These are phyloP conservation scores for Tuberolachnus salignus DNA, from an alignment of 2,888 invertebrate genomes.

Conservation along the genomic window DNA sequence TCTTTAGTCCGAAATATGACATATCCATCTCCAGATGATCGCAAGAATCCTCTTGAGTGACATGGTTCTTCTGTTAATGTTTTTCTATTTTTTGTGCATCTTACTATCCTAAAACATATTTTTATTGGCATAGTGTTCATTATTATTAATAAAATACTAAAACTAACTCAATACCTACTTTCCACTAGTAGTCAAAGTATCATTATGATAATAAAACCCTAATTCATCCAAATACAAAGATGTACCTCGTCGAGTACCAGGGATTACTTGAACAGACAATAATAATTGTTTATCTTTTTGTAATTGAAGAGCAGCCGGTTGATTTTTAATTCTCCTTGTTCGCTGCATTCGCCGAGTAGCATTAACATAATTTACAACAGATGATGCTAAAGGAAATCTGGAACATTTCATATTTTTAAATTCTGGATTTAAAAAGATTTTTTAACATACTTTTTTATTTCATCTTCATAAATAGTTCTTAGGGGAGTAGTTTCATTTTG, in stretches of 20 bases:
- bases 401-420: constrained; percentile 22
- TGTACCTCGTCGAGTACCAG: constrained; percentile 45
- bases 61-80: constrained; percentile 43
- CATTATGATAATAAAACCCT: constrained; percentile 51
- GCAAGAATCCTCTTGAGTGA: constrained; percentile 41
- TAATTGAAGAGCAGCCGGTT: constrained; percentile 1
- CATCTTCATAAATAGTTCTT: constrained; percentile 45
- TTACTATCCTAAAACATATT: constrained; percentile 27
- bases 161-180: constrained; percentile 21
- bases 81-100: constrained; percentile 51
- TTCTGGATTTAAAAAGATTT: neutral
- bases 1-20: constrained; percentile 50
- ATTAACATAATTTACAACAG: constrained; percentile 48
- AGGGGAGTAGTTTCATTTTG: constrained; percentile 42
- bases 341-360: constrained; percentile 49
- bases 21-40: constrained; percentile 50
- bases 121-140: neutral
- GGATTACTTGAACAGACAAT: constrained; percentile 48
- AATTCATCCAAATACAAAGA: constrained; percentile 51
- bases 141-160: neutral
- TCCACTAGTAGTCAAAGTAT: constrained; percentile 46
- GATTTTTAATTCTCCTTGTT: constrained; percentile 44
- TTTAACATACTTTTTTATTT: constrained; percentile 36
- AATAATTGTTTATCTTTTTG: constrained; percentile 40
- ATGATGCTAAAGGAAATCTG: constrained; percentile 39